phyloP scores from a whole-genome alignment of 1,140 invertebrate genomes.

The Drosophila bipectinata region DNA sequence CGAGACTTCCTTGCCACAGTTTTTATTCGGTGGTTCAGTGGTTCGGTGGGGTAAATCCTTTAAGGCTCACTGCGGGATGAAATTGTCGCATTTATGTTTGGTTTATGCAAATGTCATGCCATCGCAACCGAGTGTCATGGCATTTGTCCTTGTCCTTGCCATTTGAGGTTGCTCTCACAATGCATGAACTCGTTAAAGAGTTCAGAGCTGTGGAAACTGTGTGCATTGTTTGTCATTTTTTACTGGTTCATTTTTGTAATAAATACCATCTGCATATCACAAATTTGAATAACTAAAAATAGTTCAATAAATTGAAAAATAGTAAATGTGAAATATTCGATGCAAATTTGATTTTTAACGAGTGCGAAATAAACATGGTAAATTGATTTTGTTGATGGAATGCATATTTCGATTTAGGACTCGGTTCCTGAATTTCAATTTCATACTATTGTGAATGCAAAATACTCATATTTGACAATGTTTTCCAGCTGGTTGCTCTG shows the following conservation, averaged over 20 bases:
- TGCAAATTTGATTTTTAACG: constrained; percentile 14
- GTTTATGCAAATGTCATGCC: constrained; percentile 71
- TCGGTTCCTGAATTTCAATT: neutral
- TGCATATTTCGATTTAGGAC: neutral
- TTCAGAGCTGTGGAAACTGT: constrained; percentile 7
- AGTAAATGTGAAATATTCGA: constrained; percentile 3
- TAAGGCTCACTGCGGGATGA: constrained; percentile 67
- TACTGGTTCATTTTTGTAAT: constrained; percentile 18
- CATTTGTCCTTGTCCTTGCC: constrained; percentile 53
- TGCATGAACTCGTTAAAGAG: constrained; percentile 38
- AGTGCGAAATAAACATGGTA: neutral
- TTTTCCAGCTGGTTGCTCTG: neutral
- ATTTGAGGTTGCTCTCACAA: constrained; percentile 25
- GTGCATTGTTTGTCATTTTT: constrained; percentile 18
- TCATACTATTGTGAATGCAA: neutral
- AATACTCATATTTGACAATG: neutral
- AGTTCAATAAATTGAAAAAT: constrained; percentile 4
- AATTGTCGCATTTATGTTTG: constrained; percentile 82
- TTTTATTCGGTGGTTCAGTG: constrained; percentile 34
- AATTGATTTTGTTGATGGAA: neutral
- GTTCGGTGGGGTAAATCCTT: constrained; percentile 63
- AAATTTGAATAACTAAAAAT: constrained; percentile 24
- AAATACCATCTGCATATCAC: constrained; percentile 26
- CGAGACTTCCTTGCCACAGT: constrained; percentile 23
- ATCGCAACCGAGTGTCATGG: constrained; percentile 14